phyloP scores from a whole-genome alignment of 2,888 invertebrate species.

The Ypsolopha scabrella region DNA sequence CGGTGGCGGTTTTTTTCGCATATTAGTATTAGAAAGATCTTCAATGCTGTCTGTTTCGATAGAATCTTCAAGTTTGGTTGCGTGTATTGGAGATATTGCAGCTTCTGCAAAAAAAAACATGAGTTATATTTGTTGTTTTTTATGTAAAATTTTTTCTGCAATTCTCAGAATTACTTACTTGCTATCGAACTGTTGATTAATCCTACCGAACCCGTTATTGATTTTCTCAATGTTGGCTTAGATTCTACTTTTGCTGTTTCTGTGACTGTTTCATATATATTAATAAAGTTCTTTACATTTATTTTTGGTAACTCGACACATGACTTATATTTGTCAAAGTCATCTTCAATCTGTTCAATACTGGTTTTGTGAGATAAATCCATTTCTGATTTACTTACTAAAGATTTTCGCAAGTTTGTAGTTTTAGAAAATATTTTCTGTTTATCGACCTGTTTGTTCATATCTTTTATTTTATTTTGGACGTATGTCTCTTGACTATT shows the following conservation, averaged over 20 bases:
- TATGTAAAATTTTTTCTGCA: no score
- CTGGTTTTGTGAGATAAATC: constrained; percentile 54
- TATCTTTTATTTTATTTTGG: constrained; percentile 18
- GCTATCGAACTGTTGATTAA: constrained; percentile 36
- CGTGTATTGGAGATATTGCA: not conserved
- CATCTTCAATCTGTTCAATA: constrained; percentile 19
- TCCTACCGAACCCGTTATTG: constrained; percentile 24
- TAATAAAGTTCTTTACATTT: constrained; percentile 54
- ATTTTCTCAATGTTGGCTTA: constrained; percentile 20
- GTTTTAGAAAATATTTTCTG: constrained; percentile 30
- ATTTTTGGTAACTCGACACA: constrained; percentile 57
- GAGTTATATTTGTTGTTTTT: no score
- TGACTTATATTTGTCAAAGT: constrained; percentile 52
- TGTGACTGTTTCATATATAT: constrained; percentile 51
- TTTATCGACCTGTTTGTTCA: constrained; percentile 17
- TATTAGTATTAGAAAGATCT: not conserved
- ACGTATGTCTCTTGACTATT: constrained; percentile 15
- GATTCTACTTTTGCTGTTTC: constrained; percentile 25
- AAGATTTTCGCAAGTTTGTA: constrained; percentile 31
- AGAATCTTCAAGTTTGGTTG: not conserved
- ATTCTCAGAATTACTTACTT: constrained; percentile 30
- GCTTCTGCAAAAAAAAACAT: not conserved
- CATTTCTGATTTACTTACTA: constrained; percentile 62
- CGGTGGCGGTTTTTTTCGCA: not conserved
- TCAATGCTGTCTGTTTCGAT: not conserved